Percentiles rank a stretch among this genome's conserved stretches.
Evolutionary conservation across 1,140 invertebrate genomes (phyloP).

Genomic region (Heliothis subflexa): DNA sequence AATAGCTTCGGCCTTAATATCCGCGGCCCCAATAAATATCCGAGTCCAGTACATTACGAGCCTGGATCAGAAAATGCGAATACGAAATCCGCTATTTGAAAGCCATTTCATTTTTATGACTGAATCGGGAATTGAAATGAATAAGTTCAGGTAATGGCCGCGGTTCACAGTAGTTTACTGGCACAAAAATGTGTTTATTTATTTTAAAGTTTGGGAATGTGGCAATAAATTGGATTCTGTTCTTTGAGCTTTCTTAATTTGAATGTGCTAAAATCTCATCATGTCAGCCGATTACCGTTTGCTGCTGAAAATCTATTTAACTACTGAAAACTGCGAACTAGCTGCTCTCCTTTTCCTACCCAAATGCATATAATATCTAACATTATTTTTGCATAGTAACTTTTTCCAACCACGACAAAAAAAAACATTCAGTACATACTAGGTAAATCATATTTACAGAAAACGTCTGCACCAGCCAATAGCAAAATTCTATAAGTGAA

Average conservation of each 20-base stretch:
- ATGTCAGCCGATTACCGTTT: no score
- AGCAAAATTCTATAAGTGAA: not conserved
- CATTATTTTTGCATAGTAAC: no score
- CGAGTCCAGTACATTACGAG: slow-evolving; percentile 7
- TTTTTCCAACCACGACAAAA: no score
- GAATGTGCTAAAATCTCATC: not conserved
- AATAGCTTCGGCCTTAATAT: slow-evolving; percentile 11
- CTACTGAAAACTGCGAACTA: no score
- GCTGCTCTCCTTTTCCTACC: no score
- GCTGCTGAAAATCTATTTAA: no score
- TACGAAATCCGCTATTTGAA: slow-evolving; percentile 40
- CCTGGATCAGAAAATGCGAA: slow-evolving; percentile 26
- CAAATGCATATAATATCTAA: no score
- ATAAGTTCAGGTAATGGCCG: slow-evolving; percentile 35
- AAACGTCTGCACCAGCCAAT: no score
- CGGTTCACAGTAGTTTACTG: slow-evolving; percentile 5
- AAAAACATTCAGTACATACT: no score
- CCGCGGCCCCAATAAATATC: slow-evolving; percentile 33
- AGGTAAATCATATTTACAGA: no score
- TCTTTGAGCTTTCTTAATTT: not conserved
- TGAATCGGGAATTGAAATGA: slow-evolving; percentile 38
- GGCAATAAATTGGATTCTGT: not conserved
- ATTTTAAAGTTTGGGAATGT: not conserved
- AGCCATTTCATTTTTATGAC: slow-evolving; percentile 41
- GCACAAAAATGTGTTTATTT: not conserved